Conservation (phyloP, 2,888 invertebrate genomes). For the Lutraria lutraria region DNA sequence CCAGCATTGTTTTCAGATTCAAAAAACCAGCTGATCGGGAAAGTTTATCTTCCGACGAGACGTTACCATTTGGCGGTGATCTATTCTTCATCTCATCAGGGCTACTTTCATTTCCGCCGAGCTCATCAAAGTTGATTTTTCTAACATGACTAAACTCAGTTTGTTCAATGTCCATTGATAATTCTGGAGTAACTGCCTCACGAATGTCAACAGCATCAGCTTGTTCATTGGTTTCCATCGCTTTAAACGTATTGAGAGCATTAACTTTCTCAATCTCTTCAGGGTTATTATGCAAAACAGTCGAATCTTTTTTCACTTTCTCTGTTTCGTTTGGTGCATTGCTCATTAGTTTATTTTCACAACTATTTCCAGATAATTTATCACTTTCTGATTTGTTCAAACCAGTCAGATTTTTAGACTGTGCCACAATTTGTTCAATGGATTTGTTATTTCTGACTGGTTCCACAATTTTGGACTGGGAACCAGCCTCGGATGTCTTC, state of each 20-base stretch:
- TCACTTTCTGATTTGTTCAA: background rate
- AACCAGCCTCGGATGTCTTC: slow-evolving; percentile 5
- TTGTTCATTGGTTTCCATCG: slow-evolving; percentile 25
- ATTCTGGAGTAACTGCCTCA: slow-evolving; percentile 58
- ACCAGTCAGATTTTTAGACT: slow-evolving; percentile 8
- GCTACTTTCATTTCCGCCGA: slow-evolving; percentile 15
- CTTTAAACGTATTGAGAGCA: background rate
- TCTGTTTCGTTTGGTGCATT: background rate
- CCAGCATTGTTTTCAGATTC: slow-evolving; percentile 61
- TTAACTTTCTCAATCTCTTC: background rate
- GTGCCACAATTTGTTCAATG: slow-evolving; percentile 3
- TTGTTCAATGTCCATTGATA: slow-evolving; percentile 50
- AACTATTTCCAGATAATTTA: background rate
- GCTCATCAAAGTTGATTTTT: slow-evolving; percentile 62
- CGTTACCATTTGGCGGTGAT: background rate
- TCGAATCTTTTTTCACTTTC: background rate
- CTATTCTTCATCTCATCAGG: background rate
- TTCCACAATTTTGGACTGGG: background rate
- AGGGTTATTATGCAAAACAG: background rate
- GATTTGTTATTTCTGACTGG: background rate
- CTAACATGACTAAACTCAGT: slow-evolving; percentile 53
- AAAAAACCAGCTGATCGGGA: slow-evolving; percentile 63
- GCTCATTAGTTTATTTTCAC: background rate
- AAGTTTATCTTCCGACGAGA: slow-evolving; percentile 34
- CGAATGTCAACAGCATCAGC: background rate